Percentiles rank a stretch among this genome's conserved stretches.
phyloP scores from a whole-genome alignment of 2,113 vertebrate species.

The Gymnocephalus cernua region DNA sequence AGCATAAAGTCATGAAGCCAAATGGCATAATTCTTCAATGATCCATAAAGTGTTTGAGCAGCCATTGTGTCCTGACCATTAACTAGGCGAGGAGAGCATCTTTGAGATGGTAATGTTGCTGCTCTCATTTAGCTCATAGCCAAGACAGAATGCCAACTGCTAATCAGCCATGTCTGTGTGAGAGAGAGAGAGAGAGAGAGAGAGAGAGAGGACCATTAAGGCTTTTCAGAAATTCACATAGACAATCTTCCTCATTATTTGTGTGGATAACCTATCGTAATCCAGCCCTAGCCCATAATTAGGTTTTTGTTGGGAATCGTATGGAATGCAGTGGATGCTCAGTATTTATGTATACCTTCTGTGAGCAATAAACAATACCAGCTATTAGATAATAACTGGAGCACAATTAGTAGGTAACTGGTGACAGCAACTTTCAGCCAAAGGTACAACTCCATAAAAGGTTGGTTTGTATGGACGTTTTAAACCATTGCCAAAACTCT shows the following conservation, averaged over 20 bases:
- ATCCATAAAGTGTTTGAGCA: conserved; percentile 77
- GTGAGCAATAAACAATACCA: conserved; percentile 16
- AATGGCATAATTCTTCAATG: conserved; percentile 66
- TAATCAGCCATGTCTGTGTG: conserved; percentile 68
- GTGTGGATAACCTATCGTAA: conserved; percentile 61
- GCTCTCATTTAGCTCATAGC: conserved; percentile 85
- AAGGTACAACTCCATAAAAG: conserved; percentile 24
- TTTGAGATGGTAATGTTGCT: conserved; percentile 95
- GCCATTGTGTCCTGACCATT: conserved; percentile 87
- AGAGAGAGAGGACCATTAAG: conserved; percentile 49
- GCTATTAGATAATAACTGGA: conserved; percentile 27
- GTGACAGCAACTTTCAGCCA: conserved; percentile 19
- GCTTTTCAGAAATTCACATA: conserved; percentile 59
- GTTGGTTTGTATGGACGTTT: not conserved
- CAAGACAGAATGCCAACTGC: conserved; percentile 85
- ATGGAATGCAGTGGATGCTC: conserved; percentile 34
- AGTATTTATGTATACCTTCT: conserved; percentile 34
- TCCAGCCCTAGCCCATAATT: conserved; percentile 43
- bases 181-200: not conserved
- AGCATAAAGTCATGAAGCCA: conserved; percentile 66
- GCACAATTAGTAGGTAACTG: conserved; percentile 30
- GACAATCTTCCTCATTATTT: conserved; percentile 70
- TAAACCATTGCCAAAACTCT: not conserved
- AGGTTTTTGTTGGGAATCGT: conserved; percentile 50
- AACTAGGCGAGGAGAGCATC: conserved; percentile 83